Conservation (phyloP, 2,797 vertebrate genomes). For the Carcharodon carcharias region DNA sequence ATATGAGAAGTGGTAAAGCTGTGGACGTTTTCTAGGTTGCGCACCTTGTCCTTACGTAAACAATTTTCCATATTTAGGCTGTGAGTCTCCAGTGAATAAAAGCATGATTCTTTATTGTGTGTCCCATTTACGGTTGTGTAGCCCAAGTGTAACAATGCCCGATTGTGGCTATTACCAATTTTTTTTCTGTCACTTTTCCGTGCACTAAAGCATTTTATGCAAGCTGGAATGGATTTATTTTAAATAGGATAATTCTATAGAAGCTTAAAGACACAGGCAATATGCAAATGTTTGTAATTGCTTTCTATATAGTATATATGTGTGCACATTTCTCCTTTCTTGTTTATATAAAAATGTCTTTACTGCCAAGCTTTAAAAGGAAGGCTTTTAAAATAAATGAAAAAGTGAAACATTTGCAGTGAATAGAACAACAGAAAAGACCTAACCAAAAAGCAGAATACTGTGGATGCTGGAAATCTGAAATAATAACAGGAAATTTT, state of each 20-base stretch:
- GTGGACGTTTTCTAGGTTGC: background rate
- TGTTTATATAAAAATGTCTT: no score
- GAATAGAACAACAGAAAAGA: no score
- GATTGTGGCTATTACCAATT: background rate
- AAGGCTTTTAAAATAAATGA: no score
- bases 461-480: no score
- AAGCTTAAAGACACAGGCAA: background rate
- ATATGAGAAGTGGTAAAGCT: background rate
- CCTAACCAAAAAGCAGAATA: no score
- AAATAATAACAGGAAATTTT: no score
- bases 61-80: background rate
- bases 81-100: background rate
- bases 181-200: background rate
- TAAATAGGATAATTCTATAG: background rate
- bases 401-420: no score
- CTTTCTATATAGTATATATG: no score
- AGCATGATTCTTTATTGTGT: background rate
- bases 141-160: background rate
- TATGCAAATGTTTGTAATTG: no score
- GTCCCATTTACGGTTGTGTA: background rate
- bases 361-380: no score
- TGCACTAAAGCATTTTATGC: background rate
- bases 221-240: background rate
- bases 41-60: background rate
- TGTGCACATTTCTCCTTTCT: no score